phyloP scores from a whole-genome alignment of 1,140 invertebrate genomes.

The Drosophila pallidifrons region DNA sequence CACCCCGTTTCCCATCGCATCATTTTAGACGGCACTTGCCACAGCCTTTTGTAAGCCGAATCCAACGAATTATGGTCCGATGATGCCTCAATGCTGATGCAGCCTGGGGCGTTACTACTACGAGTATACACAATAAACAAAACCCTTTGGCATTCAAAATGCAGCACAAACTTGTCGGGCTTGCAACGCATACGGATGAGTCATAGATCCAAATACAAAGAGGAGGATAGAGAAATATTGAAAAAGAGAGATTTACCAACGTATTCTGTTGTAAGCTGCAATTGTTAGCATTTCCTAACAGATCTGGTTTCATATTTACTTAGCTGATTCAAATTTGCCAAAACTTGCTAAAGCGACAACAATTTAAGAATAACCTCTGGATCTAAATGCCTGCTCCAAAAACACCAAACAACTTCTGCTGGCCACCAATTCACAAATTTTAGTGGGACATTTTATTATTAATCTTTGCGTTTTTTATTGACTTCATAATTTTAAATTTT shows the following conservation, averaged over 20 bases:
- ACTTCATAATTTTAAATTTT: too few species aligned
- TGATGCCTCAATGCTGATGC: conserved; percentile 41
- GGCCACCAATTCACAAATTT: too few species aligned
- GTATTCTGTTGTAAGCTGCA: not conserved
- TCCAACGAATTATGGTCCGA: conserved; percentile 60
- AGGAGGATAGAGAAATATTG: not conserved
- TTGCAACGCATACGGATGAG: conserved; percentile 8
- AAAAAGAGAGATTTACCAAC: too few species aligned
- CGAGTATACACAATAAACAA: conserved; percentile 51
- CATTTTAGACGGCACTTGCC: conserved; percentile 47
- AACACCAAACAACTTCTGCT: too few species aligned
- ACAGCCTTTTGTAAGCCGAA: conserved; percentile 55
- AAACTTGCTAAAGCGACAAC: too few species aligned
- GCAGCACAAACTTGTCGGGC: conserved; percentile 25
- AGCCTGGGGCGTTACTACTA: conserved; percentile 25
- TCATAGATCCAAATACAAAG: conserved; percentile 3
- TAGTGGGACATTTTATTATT: too few species aligned
- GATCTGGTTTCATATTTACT: too few species aligned
- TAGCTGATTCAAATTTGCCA: too few species aligned
- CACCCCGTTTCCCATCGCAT: conserved; percentile 25
- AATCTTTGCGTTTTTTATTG: too few species aligned
- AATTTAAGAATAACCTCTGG: too few species aligned
- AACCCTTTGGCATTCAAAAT: conserved; percentile 20
- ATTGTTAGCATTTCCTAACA: not conserved
- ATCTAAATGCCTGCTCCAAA: too few species aligned